These are phyloP conservation scores for Cacatua alba DNA, from an alignment of 2,113 vertebrate species.

Conservation along the genomic window DNA sequence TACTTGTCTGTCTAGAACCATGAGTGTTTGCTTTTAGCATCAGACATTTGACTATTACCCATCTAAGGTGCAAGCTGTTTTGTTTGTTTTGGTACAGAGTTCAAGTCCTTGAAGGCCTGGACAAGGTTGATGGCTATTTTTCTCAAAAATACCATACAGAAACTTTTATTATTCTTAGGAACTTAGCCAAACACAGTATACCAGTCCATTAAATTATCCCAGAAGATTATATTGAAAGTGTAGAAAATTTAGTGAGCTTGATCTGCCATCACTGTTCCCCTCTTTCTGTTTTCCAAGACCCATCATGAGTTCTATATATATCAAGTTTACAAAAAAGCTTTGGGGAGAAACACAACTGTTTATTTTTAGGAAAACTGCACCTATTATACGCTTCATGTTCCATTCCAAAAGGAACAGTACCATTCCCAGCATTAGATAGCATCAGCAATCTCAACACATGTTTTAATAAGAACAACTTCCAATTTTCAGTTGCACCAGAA, in stretches of 20 bases:
- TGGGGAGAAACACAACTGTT: neutral
- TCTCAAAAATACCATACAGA: neutral
- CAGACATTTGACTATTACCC: neutral
- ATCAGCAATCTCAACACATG: neutral
- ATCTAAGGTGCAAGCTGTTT: neutral
- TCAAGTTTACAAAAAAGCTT: neutral
- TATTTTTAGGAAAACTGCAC: neutral
- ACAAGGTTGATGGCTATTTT: neutral
- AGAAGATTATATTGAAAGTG: neutral
- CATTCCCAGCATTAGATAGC: neutral
- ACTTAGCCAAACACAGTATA: neutral
- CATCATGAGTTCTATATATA: neutral
- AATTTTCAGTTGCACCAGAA: conserved; percentile 62
- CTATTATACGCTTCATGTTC: neutral
- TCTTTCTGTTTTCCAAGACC: neutral
- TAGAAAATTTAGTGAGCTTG: neutral
- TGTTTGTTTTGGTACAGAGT: neutral
- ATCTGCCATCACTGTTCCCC: neutral
- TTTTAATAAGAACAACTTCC: conserved; percentile 13
- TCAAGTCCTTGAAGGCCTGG: neutral
- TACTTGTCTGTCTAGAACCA: neutral
- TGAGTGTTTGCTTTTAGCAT: neutral
- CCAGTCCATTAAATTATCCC: neutral
- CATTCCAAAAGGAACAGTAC: neutral
- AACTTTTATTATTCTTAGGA: neutral